phyloP scores from a whole-genome alignment of 2,888 invertebrate genomes.

The Andrena bicolor region DNA sequence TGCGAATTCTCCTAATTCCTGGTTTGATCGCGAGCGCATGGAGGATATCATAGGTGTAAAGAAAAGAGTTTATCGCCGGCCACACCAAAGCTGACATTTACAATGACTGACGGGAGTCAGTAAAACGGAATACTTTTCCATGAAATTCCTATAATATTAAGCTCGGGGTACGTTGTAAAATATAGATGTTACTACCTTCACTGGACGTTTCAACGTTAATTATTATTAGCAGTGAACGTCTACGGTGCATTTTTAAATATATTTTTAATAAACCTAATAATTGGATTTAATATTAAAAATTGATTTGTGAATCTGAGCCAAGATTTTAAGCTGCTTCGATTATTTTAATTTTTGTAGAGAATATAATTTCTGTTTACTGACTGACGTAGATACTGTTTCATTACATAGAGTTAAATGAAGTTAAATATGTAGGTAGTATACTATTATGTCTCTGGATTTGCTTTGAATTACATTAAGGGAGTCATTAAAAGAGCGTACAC shows the following conservation, averaged over 20 bases:
- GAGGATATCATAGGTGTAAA: constrained; percentile 34
- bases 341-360: no score
- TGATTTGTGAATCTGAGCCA: no score
- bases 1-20: constrained; percentile 16
- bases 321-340: no score
- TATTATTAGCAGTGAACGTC: no score
- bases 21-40: constrained; percentile 12
- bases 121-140: constrained; percentile 19
- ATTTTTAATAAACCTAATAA: background rate
- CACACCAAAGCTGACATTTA: constrained; percentile 34
- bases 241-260: background rate
- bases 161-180: background rate
- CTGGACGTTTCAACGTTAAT: background rate
- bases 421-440: no score
- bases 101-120: constrained; percentile 26
- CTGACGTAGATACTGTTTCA: no score
- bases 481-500: no score
- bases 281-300: no score
- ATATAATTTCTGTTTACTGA: no score
- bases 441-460: no score
- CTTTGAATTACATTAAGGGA: no score
- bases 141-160: constrained; percentile 7
- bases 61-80: constrained; percentile 40
- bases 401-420: no score
- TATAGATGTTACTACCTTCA: background rate